A percentile compares a stretch with the other conserved stretches of the same genome.
phyloP scores from a whole-genome alignment of 1,140 invertebrate species.

The Pararge aegeria region DNA sequence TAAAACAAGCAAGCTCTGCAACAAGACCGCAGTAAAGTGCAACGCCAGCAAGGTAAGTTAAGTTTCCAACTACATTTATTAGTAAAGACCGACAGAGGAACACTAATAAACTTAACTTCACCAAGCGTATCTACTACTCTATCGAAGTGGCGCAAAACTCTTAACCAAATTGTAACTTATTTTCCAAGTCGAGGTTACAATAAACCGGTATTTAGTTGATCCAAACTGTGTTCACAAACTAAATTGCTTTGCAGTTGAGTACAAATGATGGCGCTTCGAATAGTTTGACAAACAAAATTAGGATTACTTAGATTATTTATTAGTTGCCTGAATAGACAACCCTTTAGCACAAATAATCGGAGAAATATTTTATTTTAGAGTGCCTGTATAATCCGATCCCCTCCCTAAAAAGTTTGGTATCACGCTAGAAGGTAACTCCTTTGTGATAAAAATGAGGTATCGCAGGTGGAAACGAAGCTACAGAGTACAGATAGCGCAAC shows the following conservation, averaged over 20 bases:
- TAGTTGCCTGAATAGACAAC: too few species aligned
- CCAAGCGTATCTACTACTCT: conserved; percentile 9
- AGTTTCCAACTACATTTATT: conserved; percentile 7
- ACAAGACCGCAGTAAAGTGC: conserved; percentile 1
- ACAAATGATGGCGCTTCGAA: neutral
- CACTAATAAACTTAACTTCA: conserved; percentile 7
- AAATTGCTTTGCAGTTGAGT: neutral
- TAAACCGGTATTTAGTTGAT: conserved; percentile 4
- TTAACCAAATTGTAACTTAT: conserved; percentile 1
- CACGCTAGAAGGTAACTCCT: too few species aligned
- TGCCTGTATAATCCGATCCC: too few species aligned
- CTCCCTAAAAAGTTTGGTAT: too few species aligned
- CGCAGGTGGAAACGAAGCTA: too few species aligned
- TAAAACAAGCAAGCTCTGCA: neutral
- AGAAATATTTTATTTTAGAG: too few species aligned
- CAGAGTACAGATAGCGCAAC: too few species aligned
- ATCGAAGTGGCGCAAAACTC: conserved; percentile 3
- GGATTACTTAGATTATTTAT: neutral
- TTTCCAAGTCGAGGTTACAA: conserved; percentile 1
- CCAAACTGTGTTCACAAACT: neutral
- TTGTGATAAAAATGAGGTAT: too few species aligned
- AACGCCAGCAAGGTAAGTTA: conserved; percentile 3
- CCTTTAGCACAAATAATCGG: too few species aligned
- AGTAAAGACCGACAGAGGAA: conserved; percentile 10
- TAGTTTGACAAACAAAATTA: neutral